Evolutionary conservation across 2,888 invertebrate genomes (phyloP).

Genomic region (Orchesella flavescens): DNA sequence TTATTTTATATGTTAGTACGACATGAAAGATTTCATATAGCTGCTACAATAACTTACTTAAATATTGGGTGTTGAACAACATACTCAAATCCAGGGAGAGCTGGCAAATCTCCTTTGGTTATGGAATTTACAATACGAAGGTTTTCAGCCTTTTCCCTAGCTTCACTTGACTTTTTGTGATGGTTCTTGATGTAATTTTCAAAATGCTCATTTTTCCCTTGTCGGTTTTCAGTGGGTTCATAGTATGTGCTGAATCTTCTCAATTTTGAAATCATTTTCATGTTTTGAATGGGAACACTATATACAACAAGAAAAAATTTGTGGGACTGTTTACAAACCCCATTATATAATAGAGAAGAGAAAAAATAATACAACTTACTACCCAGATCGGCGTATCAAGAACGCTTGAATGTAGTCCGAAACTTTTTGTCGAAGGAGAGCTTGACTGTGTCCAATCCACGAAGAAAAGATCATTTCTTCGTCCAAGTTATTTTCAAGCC

Average conservation of each 20-base stretch:
- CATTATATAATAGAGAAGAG: not conserved
- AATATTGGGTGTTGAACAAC: conserved; percentile 45
- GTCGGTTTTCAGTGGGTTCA: not conserved
- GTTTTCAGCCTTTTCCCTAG: conserved; percentile 15
- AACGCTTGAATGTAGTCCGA: conserved; percentile 62
- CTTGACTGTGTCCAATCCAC: conserved; percentile 57
- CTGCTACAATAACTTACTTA: conserved; percentile 33
- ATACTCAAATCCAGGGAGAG: conserved; percentile 41
- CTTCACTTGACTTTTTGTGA: not conserved
- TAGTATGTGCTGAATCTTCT: conserved; percentile 5
- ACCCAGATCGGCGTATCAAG: conserved; percentile 18
- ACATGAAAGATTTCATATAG: not conserved
- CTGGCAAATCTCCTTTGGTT: conserved; percentile 5
- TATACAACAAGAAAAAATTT: no score
- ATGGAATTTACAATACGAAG: conserved; percentile 24
- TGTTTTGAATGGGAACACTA: not conserved
- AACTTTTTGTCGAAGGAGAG: conserved; percentile 55
- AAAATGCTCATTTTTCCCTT: not conserved
- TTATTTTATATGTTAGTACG: not conserved
- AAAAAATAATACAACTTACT: conserved; percentile 24
- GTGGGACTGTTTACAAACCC: no score
- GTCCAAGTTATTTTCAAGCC: conserved; percentile 53
- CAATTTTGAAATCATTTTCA: not conserved
- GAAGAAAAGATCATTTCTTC: conserved; percentile 65
- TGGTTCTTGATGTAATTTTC: conserved; percentile 1